A percentile compares a stretch with the other conserved stretches of the same genome.
phyloP scores from a whole-genome alignment of 2,113 vertebrate genomes.

The Gymnogyps californianus region DNA sequence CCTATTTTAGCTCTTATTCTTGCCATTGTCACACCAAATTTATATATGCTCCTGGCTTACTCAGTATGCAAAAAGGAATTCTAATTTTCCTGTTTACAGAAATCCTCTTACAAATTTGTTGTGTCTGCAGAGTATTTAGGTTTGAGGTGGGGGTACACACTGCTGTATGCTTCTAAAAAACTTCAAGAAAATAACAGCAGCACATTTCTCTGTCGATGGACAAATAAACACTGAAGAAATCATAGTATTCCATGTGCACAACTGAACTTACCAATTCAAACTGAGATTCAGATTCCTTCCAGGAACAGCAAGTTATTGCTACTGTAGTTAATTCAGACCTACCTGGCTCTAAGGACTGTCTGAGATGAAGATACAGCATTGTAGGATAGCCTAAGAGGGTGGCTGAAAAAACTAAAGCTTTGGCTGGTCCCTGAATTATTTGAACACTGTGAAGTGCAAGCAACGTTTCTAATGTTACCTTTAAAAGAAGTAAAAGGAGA shows the following conservation, averaged over 20 bases:
- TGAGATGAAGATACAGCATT: background rate
- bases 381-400: fast-evolving
- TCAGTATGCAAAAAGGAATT: background rate
- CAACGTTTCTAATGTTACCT: background rate
- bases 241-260: background rate
- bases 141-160: background rate
- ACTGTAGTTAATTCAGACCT: background rate
- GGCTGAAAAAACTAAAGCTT: background rate
- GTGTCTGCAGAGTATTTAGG: background rate
- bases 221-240: background rate
- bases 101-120: background rate
- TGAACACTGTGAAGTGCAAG: background rate
- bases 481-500: background rate
- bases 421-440: background rate
- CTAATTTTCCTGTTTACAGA: background rate
- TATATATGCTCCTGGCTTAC: background rate
- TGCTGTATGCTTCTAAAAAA: background rate
- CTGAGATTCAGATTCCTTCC: background rate
- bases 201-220: background rate
- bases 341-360: background rate
- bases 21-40: background rate
- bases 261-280: background rate
- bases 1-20: background rate
- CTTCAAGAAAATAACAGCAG: background rate
- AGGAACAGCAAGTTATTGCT: background rate